phyloP scores from a whole-genome alignment of 2,888 invertebrate species.

The Drosophila ezoana region DNA sequence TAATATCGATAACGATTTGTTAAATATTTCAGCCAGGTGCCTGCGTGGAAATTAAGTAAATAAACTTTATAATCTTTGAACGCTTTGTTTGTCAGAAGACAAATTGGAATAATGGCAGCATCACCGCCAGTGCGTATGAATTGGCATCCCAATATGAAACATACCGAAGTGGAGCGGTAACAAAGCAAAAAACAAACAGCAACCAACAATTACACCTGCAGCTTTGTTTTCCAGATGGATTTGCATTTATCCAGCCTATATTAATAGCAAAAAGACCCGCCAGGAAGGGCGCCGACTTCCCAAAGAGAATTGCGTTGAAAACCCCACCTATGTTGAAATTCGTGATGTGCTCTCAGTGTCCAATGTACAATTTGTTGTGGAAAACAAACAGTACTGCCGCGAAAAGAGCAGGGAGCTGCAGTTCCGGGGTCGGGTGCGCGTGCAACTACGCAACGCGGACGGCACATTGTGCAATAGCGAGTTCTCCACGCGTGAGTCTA shows the following conservation, averaged over 20 bases:
- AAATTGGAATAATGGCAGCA: constrained; percentile 84
- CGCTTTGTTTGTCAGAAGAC: constrained; percentile 18
- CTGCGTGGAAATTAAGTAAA: constrained; percentile 66
- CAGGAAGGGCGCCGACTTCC: constrained; percentile 95
- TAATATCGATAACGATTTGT: constrained; percentile 20
- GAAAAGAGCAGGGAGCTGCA: constrained; percentile 96
- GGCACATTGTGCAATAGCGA: constrained; percentile 90
- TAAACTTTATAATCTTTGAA: constrained; percentile 23
- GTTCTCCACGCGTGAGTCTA: constrained; percentile 90
- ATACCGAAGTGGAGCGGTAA: constrained; percentile 92
- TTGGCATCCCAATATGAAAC: constrained; percentile 91
- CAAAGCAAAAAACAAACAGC: constrained; percentile 3
- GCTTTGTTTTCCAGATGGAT: constrained; percentile 89
- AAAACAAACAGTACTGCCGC: constrained; percentile 95
- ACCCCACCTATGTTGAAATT: constrained; percentile 98
- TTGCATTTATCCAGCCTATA: constrained; percentile 98
- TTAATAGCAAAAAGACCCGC: constrained; percentile 96
- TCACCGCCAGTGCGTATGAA: constrained; percentile 86
- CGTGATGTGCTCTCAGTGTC: constrained; percentile 94
- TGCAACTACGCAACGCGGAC: constrained; percentile 96
- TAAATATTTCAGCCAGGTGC: constrained; percentile 54
- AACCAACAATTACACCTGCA: constrained; percentile 17
- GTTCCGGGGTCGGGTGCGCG: constrained; percentile 94
- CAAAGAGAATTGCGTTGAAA: constrained; percentile 95
- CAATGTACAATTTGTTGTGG: constrained; percentile 94